These are phyloP conservation scores for Mythimna lalbum DNA, from an alignment of 2,888 invertebrate species.

Conservation along the genomic window DNA sequence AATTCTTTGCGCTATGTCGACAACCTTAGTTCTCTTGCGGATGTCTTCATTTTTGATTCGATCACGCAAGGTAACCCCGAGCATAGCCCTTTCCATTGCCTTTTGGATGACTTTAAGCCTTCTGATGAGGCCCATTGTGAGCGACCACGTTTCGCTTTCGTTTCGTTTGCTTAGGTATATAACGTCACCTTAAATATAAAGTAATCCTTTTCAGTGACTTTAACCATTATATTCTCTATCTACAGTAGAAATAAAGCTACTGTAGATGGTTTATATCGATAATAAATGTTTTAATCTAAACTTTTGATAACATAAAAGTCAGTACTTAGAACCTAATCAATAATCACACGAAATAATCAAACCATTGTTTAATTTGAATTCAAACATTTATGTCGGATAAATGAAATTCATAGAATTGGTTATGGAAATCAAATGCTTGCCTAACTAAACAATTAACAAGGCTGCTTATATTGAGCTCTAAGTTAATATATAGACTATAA, in stretches of 20 bases:
- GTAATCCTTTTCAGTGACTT: too few species aligned
- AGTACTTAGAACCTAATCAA: background rate
- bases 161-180: too few species aligned
- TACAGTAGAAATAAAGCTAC: background rate
- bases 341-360: slow-evolving; percentile 3
- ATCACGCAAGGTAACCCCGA: too few species aligned
- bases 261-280: background rate
- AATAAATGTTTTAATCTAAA: background rate
- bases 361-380: slow-evolving; percentile 26
- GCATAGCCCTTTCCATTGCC: too few species aligned
- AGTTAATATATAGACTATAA: background rate
- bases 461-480: slow-evolving; percentile 8
- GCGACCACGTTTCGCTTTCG: too few species aligned
- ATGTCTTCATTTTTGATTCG: too few species aligned
- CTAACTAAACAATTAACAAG: background rate
- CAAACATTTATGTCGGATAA: slow-evolving; percentile 8
- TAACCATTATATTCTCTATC: background rate
- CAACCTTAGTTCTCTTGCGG: too few species aligned
- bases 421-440: slow-evolving; percentile 9
- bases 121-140: too few species aligned
- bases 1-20: too few species aligned
- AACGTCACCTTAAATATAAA: too few species aligned
- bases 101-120: too few species aligned
- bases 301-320: background rate
- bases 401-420: slow-evolving; percentile 19